phyloP scores from a whole-genome alignment of 23 tunicate genomes.

The Diplosoma virens region DNA sequence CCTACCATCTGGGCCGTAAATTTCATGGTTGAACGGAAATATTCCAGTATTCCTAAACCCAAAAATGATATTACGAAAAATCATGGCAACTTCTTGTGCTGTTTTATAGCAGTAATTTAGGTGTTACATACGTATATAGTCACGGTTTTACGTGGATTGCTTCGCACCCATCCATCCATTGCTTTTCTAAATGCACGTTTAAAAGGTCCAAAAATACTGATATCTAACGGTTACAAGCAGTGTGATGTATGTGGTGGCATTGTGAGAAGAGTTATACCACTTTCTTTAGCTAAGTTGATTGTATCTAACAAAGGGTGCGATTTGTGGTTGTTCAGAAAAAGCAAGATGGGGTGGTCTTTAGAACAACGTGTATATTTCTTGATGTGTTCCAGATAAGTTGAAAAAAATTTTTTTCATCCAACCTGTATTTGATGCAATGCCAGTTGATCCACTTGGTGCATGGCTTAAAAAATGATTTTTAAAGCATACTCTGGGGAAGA shows the following conservation, averaged over 20 bases:
- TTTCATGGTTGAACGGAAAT: conserved; percentile 8
- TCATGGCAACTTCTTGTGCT: conserved; percentile 4
- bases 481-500: neutral
- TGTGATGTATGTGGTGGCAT: no score
- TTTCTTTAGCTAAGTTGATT: conserved; percentile 17
- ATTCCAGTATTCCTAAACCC: conserved; percentile 14
- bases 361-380: neutral
- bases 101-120: conserved; percentile 9
- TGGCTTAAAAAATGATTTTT: conserved; percentile 1
- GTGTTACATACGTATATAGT: conserved; percentile 2
- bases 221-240: conserved; percentile 22
- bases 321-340: conserved; percentile 20
- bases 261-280: no score
- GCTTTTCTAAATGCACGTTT: conserved; percentile 34
- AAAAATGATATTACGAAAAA: conserved; percentile 9
- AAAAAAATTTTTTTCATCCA: conserved; percentile 22
- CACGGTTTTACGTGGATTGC: conserved; percentile 31
- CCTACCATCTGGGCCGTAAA: no score
- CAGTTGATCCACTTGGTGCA: conserved; percentile 22
- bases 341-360: conserved; percentile 10
- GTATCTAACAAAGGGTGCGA: conserved; percentile 20
- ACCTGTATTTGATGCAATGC: neutral
- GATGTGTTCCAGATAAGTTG: conserved; percentile 10
- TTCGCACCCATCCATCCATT: conserved; percentile 33
- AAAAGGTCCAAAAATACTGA: conserved; percentile 19